Base-by-base conservation (phyloP, 2,888 invertebrate species). In the Sinohyriopsis cumingii region DNA sequence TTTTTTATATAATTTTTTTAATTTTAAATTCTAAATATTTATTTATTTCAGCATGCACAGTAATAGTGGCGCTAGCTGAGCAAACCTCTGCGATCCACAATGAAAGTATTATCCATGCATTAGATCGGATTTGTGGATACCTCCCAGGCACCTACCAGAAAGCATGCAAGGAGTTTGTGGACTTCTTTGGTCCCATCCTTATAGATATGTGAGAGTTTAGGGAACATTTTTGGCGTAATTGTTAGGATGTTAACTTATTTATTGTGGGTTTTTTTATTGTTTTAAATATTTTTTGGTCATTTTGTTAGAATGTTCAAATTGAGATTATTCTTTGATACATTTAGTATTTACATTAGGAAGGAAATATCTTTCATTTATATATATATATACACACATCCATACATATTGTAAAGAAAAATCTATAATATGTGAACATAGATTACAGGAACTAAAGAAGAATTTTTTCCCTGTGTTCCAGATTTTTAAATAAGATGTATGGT, bases 41-140 rank as follows among this genome's bases (percentile, higher is more conserved):
- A 33, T 33, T 33, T 68, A 60, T 82, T 80, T 63, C 79, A 85
- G 87, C 78, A 6, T 88, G 88, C 73, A 84, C 85, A 18, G 78
- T 84, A 15, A 68, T 83, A 9, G 67, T 87, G 24, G 80, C 80
- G 3, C 65, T 88, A 33, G 73, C 79, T 12, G 86, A 86, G 54
- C 86, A 87, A 73, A 71, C 85, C 25, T 73, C 84, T 6, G 82
- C 84, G 45, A 79, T 86, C 59, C 76, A 87, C 76, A 86, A 87
- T 72, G 83, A 82, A 59, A 81, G 82, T 15, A 71, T 86, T 18
- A 69, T 82, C 5, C 67, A 82, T 19, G 68, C 83, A 18, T 63
- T 87, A 59, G 81, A 83, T 22, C 68, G 79, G 20, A 57, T 86
- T 9, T 88, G 88, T 70, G 69, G 68, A 20, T 81, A 69, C 68